A percentile compares a stretch with the other conserved stretches of the same genome.
Conservation (phyloP, 1,140 invertebrate species). For the Ylistrum balloti region DNA sequence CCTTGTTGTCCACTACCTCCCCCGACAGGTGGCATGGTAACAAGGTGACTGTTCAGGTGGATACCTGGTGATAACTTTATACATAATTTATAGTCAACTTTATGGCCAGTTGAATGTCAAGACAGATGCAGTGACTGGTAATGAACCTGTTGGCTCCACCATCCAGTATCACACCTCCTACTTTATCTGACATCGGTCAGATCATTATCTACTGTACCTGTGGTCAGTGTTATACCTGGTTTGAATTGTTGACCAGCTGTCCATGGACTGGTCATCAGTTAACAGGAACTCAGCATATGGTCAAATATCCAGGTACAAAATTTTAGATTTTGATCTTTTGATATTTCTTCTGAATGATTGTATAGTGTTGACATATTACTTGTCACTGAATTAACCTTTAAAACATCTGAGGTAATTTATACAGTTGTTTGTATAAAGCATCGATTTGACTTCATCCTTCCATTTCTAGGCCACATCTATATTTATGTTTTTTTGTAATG, state of each 20-base stretch:
- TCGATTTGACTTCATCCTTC: too few relatives aligned
- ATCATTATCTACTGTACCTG: background rate
- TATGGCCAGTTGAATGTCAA: background rate
- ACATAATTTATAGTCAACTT: background rate
- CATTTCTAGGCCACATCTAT: too few relatives aligned
- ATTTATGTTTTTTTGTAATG: too few relatives aligned
- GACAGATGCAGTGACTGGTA: background rate
- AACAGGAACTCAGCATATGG: background rate
- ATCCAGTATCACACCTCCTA: background rate
- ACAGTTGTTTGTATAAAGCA: too few relatives aligned
- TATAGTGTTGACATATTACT: too few relatives aligned
- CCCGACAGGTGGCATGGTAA: constrained; percentile 22
- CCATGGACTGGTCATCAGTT: background rate
- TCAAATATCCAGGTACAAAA: constrained; percentile 1
- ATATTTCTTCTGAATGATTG: too few relatives aligned
- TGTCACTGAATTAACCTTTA: too few relatives aligned
- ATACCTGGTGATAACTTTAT: background rate
- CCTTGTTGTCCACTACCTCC: background rate
- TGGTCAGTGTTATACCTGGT: background rate
- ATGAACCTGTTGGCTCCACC: background rate
- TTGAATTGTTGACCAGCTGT: background rate
- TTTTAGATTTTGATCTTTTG: background rate
- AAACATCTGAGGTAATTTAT: too few relatives aligned
- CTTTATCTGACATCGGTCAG: background rate
- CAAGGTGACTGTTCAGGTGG: background rate